Evolutionary conservation across 1,140 invertebrate genomes (phyloP), one percentile per base, ranked within the genome.

Genomic region (Steinernema khuongi): DNA sequence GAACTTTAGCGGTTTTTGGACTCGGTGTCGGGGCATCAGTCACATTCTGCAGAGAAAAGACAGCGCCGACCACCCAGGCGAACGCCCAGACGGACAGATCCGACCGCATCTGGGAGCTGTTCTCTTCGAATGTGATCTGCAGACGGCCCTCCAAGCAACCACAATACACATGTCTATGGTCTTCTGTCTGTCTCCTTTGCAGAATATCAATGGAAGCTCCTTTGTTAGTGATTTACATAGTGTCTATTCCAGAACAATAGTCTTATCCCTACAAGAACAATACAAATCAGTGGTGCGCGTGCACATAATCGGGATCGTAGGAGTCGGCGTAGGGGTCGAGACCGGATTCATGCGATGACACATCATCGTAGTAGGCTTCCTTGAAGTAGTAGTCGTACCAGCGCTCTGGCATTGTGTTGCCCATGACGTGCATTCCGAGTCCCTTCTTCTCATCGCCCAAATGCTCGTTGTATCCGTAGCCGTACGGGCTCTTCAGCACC

Each of bases 311-410:
- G 30, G 79, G 80, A 72, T 81, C 71, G 44, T 81, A 80, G 4
- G 77, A 72, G 19, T 70, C 43, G 0, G 71, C 78, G 32, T 73
- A 41, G 18, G 75, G 75, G 68, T 80, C 79, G 31, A 79, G 32
- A 0, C 68, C 73, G 2, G 74, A 74, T 33, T 81, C 79, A 26
- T 74, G 74, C n/a, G 76, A 72, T n/a, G 71, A 43, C 29, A 80
- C 30, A 29, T 81, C 68, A 28, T 81, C 77, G 30, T 81, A 76
- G 70, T 80, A 82, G 19, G 73, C 79, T 68, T 82, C 81, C 36
- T 72, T 71, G 76, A 68, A 83, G 70, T 76, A 82, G 44, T 82
- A 82, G 18, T 82, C 81, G 31, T 71, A 84, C 81, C 81, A 83
- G 66, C 73, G 75, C 30, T 83, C 81, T 14, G 81, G 81, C 28